Evolutionary conservation across 2,888 invertebrate species (phyloP), one percentile per base, ranked within the genome.

Genomic region (Synergus laeviventris): DNA sequence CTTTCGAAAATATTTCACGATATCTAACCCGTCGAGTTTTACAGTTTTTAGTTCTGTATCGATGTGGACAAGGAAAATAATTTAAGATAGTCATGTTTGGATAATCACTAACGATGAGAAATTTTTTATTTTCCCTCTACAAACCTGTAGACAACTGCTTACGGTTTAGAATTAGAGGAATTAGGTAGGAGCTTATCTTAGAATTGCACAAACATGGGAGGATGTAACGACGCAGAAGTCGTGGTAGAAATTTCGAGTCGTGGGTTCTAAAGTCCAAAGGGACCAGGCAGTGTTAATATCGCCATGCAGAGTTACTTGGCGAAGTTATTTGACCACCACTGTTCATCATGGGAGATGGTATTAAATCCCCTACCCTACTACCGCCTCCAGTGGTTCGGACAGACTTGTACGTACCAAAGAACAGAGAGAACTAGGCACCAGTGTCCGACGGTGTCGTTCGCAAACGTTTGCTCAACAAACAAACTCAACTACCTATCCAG

Each of bases 401-500:
- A 88, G 89, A 89, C 89, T 87, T 85, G 86, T 70, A 54, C 18
- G 70, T 84, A 85, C 83, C 86, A 84, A 87, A 86, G 78, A 85
- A 85, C 85, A 82, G 84, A 86, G 86, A 85, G 86, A 83, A 87
- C 87, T 83, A 86, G 87, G 87, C 89, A 89, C 87, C 90, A 87
- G 89, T 89, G 90, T 90, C 89, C 89, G 84, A 87, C 89, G 89
- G 90, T 91, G 90, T 91, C 91, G 89, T 90, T 87, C 88, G 88
- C 90, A 91, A 91, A 91, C 91, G 90, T 91, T 91, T 91, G 87
- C 90, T 88, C 87, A 87, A 87, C 89, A 91, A 91, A 91, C 90
- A 91, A 90, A 89, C 88, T 89, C 86, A 83, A 86, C 89, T 87
- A 84, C 81, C 85, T 82, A 81, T 76, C 77, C 75, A 31, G 78